Base-by-base conservation (phyloP, 2,888 invertebrate genomes). In the Antheraea assamensis region DNA sequence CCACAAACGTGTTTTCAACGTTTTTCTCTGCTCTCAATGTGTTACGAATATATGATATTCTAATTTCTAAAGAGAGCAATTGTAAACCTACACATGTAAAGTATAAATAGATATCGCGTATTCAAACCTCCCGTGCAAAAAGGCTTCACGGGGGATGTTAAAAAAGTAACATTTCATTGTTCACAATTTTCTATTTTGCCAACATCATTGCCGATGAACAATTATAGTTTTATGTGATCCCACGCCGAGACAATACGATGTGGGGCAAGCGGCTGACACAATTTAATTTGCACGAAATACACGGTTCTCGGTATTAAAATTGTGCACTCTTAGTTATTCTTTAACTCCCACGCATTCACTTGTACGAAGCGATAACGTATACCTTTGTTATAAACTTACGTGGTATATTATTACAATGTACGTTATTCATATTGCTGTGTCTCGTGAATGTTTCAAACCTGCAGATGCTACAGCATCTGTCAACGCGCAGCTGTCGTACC, bases 191-290 rank as follows among this genome's bases (percentile, higher is more conserved):
- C 92, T 93, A 92, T 92, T 93, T 92, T 88, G 80, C 89, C 88
- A 87, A 86, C 88, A 88, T 82, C 84, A 85, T 77, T 84, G 83
- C 82, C 85, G 85, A 88, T 86, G 87, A 90, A 92, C 92, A 93
- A 92, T 92, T 88, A 88, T 87, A 85, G 85, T 68, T 21, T 88
- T 84, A 85, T 85, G 86, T 82, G 85, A 85, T 93, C 93, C 87
- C 94, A 93, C 94, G 92, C 81, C 81, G 80, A 87, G 83, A 94
- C 94, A 94, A 94, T 94, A 83, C 90, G 85, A 93, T 91, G 93
- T 94, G 90, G 93, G 90, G 89, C 92, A 92, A 89, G 89, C 89
- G 89, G 88, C 91, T 93, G 93, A 92, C 93, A 94, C 92, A 91
- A 93, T 93, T 94, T 87, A 90, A 90, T 93, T 92, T 90, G 88